Evolutionary conservation across 1,140 invertebrate species (phyloP).

Genomic region (Orchestia grillus): DNA sequence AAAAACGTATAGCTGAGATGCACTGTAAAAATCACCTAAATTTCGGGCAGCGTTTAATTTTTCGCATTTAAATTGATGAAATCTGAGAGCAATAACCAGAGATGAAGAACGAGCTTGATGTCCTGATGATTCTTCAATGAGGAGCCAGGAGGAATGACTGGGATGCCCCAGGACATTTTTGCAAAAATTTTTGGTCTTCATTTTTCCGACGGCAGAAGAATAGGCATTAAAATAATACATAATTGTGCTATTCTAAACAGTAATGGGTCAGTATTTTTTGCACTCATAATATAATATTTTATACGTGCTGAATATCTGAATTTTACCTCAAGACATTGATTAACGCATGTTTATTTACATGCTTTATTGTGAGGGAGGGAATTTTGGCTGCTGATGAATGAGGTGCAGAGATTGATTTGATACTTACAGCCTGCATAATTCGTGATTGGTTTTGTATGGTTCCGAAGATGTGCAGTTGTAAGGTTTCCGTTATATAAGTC

Average conservation of each 20-base stretch:
- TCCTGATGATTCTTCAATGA: not conserved
- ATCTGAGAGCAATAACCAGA: not conserved
- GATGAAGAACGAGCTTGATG: not conserved
- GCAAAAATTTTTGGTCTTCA: not conserved
- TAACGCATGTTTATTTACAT: no score
- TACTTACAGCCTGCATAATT: no score
- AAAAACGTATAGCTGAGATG: not conserved
- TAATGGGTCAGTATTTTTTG: not conserved
- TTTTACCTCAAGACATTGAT: no score
- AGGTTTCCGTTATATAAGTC: no score
- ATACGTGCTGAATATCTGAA: no score
- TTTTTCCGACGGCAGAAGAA: not conserved
- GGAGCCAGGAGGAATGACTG: not conserved
- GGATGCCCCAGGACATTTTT: not conserved
- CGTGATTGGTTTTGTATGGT: no score
- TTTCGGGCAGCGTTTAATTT: not conserved
- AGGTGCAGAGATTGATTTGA: no score
- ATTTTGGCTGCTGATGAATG: no score
- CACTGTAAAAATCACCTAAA: not conserved
- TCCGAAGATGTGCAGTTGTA: no score
- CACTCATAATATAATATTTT: no score
- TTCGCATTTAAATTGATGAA: not conserved
- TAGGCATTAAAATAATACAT: not conserved
- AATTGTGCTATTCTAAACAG: not conserved
- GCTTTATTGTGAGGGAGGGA: no score